phyloP scores from a whole-genome alignment of 2,888 invertebrate species.

The Clusia tigrina region DNA sequence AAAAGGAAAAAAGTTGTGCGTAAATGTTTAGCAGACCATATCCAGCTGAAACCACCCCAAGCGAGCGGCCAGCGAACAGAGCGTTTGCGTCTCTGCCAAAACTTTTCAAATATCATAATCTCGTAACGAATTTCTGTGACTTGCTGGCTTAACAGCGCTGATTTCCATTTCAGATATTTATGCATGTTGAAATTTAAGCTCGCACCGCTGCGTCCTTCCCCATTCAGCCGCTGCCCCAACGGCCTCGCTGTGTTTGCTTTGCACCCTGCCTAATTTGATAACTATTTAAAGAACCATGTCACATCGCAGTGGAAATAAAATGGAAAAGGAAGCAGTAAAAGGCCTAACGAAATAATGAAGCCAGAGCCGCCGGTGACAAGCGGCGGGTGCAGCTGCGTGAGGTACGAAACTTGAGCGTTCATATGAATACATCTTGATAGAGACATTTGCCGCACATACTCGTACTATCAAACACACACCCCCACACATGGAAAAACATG shows the following conservation, averaged over 20 bases:
- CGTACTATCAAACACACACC: not conserved
- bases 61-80: no score
- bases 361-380: not conserved
- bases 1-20: no score
- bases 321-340: no score
- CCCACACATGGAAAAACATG: not conserved
- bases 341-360: conserved; percentile 9
- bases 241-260: conserved; percentile 2
- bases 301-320: conserved; percentile 1
- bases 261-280: conserved; percentile 6
- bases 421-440: no score
- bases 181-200: not conserved
- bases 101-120: conserved; percentile 9
- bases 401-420: not conserved
- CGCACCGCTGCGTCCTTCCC: not conserved
- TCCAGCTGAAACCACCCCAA: no score
- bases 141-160: not conserved
- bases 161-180: conserved; percentile 7
- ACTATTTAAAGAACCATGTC: conserved; percentile 7
- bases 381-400: not conserved
- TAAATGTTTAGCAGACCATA: no score
- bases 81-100: not conserved
- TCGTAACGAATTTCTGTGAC: not conserved
- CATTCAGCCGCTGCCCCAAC: not conserved
- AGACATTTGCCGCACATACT: no score